A percentile compares a stretch with the other conserved stretches of the same genome.
Conservation (phyloP, 2,888 invertebrate species). For the Pseudococcus viburni region DNA sequence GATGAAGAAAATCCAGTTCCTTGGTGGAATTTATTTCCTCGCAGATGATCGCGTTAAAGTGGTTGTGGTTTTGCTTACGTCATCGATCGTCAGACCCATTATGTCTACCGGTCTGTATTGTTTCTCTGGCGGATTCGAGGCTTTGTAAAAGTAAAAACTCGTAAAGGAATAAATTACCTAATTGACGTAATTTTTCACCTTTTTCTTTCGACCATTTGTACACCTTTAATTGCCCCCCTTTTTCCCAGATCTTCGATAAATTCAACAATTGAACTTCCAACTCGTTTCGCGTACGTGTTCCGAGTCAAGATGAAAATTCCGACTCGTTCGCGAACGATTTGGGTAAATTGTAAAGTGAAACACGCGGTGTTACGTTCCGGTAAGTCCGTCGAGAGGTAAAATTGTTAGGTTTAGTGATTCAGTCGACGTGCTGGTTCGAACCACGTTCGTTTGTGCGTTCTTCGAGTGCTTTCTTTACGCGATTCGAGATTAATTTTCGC, state of each 20-base stretch:
- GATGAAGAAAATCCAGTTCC: not conserved
- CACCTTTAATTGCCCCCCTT: not conserved
- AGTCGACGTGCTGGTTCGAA: not conserved
- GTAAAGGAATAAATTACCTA: not conserved
- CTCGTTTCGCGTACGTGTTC: not conserved
- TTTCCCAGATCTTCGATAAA: not conserved
- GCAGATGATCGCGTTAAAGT: not conserved
- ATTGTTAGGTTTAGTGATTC: conserved; percentile 31
- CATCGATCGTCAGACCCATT: conserved; percentile 4
- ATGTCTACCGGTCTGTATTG: conserved; percentile 3
- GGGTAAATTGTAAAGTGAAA: conserved; percentile 15
- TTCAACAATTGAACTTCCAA: not conserved
- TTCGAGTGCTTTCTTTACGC: conserved; percentile 9
- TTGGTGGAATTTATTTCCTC: not conserved
- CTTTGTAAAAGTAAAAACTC: not conserved
- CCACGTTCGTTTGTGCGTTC: not conserved
- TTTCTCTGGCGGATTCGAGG: not conserved
- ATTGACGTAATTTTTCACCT: not conserved
- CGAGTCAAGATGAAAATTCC: not conserved
- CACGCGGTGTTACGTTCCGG: conserved; percentile 48
- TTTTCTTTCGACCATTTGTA: not conserved
- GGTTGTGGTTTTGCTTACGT: conserved; percentile 11
- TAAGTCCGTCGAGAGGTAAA: conserved; percentile 44
- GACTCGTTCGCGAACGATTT: conserved; percentile 55
- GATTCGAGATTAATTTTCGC: not conserved